Base-by-base conservation (phyloP, 2,888 invertebrate species). In the Noctua janthina region DNA sequence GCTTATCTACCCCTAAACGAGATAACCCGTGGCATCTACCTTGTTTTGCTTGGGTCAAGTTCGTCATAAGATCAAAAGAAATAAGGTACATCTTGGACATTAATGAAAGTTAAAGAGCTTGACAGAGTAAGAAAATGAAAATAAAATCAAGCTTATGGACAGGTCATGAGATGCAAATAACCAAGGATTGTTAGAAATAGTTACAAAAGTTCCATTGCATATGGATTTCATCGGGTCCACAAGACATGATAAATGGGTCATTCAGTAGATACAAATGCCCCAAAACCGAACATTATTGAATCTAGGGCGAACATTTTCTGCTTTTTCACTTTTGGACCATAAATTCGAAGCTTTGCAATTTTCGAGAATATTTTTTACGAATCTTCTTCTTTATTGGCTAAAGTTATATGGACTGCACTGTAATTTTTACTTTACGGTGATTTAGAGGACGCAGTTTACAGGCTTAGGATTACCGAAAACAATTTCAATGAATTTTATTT, bases 381-480 rank as follows among this genome's bases (percentile, higher is more conserved):
- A 74, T 80, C 67, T 80, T 67, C 66, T 83, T 79, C 62, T 80
- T 75, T 83, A 84, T 84, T 68, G 56, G 17, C n/a, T 6, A 43
- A 62, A 84, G 68, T 72, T 67, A 75, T 80, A 43, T 80, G 49
- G 43, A 72, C 75, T 72, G 43, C 67, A 72, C 80, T 72, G 75
- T 80, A 75, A 76, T 80, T 84, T 84, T 80, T 76, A 73, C 84
- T 83, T 75, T 49, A 73, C 35, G 7, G 71, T 84, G 62, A 84
- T 83, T 75, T 83, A 83, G 64, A 13, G 23, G 35, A 23, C 80
- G 17, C 35, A 49, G 35, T 83, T 79, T 83, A 73, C 64, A 43
- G 17, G 64, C 80, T 83, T 64, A 54, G 83, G 64, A 84, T 80
- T 84, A 51, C 59, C 51, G 13, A 69, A 64, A 84, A 80, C 51